Base-by-base conservation (phyloP, 1,140 invertebrate genomes). In the Habropoda laboriosa region DNA sequence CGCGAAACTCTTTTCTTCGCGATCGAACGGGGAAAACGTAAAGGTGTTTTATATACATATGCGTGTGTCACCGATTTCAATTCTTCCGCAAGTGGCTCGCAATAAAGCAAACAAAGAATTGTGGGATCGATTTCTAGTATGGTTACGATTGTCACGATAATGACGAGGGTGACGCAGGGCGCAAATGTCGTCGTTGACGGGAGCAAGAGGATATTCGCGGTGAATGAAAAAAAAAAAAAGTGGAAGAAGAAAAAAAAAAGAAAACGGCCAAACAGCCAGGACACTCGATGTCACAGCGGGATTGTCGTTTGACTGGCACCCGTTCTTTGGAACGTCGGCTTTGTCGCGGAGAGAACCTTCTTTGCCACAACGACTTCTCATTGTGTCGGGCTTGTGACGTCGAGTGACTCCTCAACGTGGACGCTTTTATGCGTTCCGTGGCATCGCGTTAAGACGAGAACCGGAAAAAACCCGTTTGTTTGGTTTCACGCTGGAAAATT, bases 241-340 rank as follows among this genome's bases (percentile, higher is more conserved):
- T 6, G n/a, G 27, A n/a, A 30, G 21, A 16, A 21, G 18, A 3
- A 10, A n/a, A 12, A 16, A 24, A 18, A 38, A 40, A 58, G 70
- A 78, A n/a, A 78, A 73, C 57, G 70, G 57, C 61, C 79, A 85
- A 87, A 84, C 79, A 82, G 79, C 60, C 72, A 61, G 81, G 87
- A 88, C 86, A 87, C 87, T 88, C 83, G 77, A 88, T 86, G 87
- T 88, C 87, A 68, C 68, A 51, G 55, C 78, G 51, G 51, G 74
- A 86, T 85, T 86, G 85, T 87, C 78, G 79, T 72, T 82, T 86
- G 86, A 87, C 82, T 77, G 86, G 82, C 85, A 85, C 66, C 83
- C 71, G 82, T 67, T 77, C 82, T 83, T 85, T 57, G 21, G 66
- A 61, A 55, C 66, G 53, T 57, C 55, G 72, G 74, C 82, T 85